Percentiles rank a stretch among this genome's conserved stretches.
phyloP scores from a whole-genome alignment of 1,140 invertebrate species.

The Drosophila neocordata region DNA sequence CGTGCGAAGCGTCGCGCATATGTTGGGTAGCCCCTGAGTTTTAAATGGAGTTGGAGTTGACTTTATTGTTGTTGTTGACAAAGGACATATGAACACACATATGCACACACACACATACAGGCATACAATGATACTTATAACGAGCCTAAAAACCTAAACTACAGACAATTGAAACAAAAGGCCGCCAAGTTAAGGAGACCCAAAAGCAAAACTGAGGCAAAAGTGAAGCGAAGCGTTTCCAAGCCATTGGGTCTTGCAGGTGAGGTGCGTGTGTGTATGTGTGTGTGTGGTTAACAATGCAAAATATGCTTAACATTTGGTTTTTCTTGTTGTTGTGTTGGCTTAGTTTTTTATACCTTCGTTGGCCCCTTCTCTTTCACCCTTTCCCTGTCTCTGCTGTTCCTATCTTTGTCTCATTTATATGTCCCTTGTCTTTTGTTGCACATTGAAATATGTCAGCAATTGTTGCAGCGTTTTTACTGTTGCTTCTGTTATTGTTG shows the following conservation, averaged over 20 bases:
- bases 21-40: conserved; percentile 36
- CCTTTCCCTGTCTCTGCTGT: conserved; percentile 12
- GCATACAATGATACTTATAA: conserved; percentile 52
- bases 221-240: conserved; percentile 35
- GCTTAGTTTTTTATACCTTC: conserved; percentile 64
- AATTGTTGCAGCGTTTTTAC: conserved; percentile 64
- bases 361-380: conserved; percentile 5
- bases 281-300: conserved; percentile 64
- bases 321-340: conserved; percentile 52
- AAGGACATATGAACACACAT: conserved; percentile 42
- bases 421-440: conserved; percentile 71
- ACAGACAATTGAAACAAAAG: conserved; percentile 81
- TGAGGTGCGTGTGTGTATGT: conserved; percentile 40
- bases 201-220: conserved; percentile 36
- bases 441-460: conserved; percentile 81
- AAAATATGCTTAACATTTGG: conserved; percentile 77
- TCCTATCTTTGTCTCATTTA: conserved; percentile 26
- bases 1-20: conserved; percentile 66
- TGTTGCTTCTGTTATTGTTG: conserved; percentile 20
- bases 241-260: conserved; percentile 10
- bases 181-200: conserved; percentile 40
- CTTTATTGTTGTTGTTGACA: conserved; percentile 40
- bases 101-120: conserved; percentile 35
- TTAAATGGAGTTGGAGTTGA: background rate
- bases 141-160: conserved; percentile 74